Evolutionary conservation across 2,113 vertebrate species (phyloP), one percentile per base, ranked within the genome.

Genomic region (Falcunculus frontatus): DNA sequence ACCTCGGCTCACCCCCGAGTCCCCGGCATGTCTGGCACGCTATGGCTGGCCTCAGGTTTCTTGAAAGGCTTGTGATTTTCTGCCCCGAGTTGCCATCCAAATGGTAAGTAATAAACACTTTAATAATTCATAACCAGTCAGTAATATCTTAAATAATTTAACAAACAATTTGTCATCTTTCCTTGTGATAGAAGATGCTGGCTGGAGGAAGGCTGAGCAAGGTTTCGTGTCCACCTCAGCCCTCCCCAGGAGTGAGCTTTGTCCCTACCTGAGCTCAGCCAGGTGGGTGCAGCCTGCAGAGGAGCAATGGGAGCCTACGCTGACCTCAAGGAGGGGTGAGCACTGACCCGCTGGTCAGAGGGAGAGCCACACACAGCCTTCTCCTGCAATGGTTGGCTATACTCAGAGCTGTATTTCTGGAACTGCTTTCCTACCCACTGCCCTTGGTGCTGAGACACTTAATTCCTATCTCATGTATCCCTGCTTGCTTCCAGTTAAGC

Each of bases 21-120:
- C 83, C 62, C 30, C 14, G 10, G 67, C 67, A 59, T 13, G 89
- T 79, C 88, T 86, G 84, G 86, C 47, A 78, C 44, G 73, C 81
- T 60, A 70, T 2, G 15, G 49, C 50, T 14, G 7, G 79, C 82
- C 87, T 74, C 27, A 2, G 52, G 50, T 72, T 95, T 88, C 88
- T 88, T 81, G 85, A 94, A 87, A 92, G 85, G 76, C 79, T 95
- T 95, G 63, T 77, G 82, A 94, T 88, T 96, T 94, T 92, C 88
- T 89, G 84, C 4, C 3, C 88, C 2, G 57, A 80, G 72, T 94
- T 88, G 93, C 95, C 88, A 86, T 92, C 92, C 73, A 80, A 92
- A 80, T 90, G 75, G 93, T 97, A 96, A 96, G 85, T 96, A 96
- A 96, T 88, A 96, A 97, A 92, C 63, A 59, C 69, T 90, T 94